Percentiles rank a stretch among this genome's conserved stretches.
phyloP scores from a whole-genome alignment of 2,888 invertebrate species.

The Yponomeuta cagnagella region DNA sequence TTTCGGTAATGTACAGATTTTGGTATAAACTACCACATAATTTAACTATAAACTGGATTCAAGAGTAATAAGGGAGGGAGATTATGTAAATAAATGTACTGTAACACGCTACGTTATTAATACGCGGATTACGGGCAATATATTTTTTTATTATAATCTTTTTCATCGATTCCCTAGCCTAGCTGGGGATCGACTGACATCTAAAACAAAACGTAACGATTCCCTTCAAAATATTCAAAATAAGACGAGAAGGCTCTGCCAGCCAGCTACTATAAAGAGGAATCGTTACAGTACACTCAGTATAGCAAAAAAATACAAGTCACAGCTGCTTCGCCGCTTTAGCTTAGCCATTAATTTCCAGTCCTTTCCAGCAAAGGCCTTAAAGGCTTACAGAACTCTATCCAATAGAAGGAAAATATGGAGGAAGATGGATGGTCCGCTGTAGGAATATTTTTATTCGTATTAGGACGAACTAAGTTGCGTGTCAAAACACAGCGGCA shows the following conservation, averaged over 20 bases:
- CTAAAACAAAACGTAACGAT: too few species aligned
- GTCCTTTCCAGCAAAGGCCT: not conserved
- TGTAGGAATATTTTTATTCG: constrained; percentile 5
- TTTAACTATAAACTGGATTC: not conserved
- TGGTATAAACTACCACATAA: not conserved
- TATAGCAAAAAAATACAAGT: not conserved
- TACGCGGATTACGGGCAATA: too few species aligned
- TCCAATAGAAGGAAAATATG: constrained; percentile 9
- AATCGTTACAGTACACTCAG: too few species aligned
- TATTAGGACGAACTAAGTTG: not conserved
- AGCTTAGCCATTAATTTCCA: not conserved
- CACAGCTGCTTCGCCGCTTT: not conserved
- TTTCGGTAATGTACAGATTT: not conserved
- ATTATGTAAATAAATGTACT: not conserved
- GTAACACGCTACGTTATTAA: too few species aligned
- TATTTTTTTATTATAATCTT: too few species aligned
- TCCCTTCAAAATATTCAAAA: too few species aligned
- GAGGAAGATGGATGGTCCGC: constrained; percentile 8
- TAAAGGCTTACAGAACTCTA: not conserved
- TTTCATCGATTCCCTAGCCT: too few species aligned
- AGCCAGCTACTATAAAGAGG: too few species aligned
- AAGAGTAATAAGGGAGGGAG: not conserved
- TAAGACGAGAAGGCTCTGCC: too few species aligned
- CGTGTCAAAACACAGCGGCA: too few species aligned
- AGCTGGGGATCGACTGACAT: too few species aligned